phyloP scores from a whole-genome alignment of 2,888 invertebrate genomes.

The Chalcosyrphus nemorum region DNA sequence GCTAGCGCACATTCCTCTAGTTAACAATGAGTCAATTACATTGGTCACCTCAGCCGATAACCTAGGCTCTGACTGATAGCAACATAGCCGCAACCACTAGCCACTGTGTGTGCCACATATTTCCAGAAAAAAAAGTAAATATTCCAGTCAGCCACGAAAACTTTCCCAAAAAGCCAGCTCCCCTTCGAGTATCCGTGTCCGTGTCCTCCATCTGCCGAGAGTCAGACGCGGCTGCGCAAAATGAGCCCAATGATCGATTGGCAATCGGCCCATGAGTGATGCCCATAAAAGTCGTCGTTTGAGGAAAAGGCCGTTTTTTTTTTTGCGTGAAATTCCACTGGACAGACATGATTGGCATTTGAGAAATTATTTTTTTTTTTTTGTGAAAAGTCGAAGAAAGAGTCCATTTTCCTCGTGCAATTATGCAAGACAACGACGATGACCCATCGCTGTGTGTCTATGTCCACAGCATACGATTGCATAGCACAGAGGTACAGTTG shows the following conservation, averaged over 20 bases:
- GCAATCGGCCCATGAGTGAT: slow-evolving; percentile 48
- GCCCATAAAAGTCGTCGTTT: slow-evolving; percentile 30
- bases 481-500: background rate
- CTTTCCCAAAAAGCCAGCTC: slow-evolving; percentile 46
- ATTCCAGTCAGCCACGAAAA: slow-evolving; percentile 38
- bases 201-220: slow-evolving; percentile 1
- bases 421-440: slow-evolving; percentile 65
- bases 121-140: slow-evolving; percentile 16
- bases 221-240: slow-evolving; percentile 18
- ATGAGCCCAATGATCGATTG: slow-evolving; percentile 64
- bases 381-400: background rate
- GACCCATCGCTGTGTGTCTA: slow-evolving; percentile 8
- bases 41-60: slow-evolving; percentile 52
- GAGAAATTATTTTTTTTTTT: slow-evolving; percentile 16
- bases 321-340: slow-evolving; percentile 22
- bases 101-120: slow-evolving; percentile 51
- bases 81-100: background rate
- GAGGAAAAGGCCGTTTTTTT: slow-evolving; percentile 30
- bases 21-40: slow-evolving; percentile 60
- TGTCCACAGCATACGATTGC: background rate
- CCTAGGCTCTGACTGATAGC: slow-evolving; percentile 22
- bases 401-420: slow-evolving; percentile 19
- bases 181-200: no score
- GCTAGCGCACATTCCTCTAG: slow-evolving; percentile 11
- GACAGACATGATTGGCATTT: slow-evolving; percentile 49